Conservation (phyloP, 2,113 vertebrate genomes). For the Leucopternis melanops region DNA sequence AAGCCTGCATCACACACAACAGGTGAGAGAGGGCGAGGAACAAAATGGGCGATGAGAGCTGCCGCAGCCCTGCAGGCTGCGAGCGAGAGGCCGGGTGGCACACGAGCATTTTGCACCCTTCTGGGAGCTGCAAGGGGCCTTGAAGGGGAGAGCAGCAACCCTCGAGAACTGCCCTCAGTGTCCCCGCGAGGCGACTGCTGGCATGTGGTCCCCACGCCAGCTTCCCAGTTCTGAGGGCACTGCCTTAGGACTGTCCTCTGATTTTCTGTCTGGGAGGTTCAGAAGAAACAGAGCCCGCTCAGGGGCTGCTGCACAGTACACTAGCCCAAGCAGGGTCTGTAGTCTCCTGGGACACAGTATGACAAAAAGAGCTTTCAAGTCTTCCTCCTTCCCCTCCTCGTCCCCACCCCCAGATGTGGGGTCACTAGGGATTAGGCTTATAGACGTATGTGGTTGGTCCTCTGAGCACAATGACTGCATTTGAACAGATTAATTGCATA, state of each 20-base stretch:
- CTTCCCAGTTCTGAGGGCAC: not conserved
- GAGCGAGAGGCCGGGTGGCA: not conserved
- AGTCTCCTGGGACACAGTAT: not conserved
- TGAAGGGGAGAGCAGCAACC: not conserved
- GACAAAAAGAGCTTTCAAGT: not conserved
- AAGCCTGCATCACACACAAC: not conserved
- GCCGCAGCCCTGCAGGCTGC: not conserved
- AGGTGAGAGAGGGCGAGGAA: not conserved
- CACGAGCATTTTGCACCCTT: not conserved
- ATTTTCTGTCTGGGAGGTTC: not conserved
- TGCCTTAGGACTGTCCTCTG: not conserved
- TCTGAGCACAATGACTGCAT: not conserved
- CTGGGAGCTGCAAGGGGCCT: not conserved
- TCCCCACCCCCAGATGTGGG: not conserved
- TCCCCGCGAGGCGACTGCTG: not conserved
- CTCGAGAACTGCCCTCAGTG: not conserved
- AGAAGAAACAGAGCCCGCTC: not conserved
- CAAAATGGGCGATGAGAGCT: accelerated
- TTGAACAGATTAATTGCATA: not conserved
- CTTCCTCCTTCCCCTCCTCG: not conserved
- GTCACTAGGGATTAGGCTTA: not conserved
- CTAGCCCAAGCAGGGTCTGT: not conserved
- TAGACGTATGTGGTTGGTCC: not conserved
- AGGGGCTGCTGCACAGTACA: not conserved
- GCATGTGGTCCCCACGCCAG: not conserved